phyloP scores from a whole-genome alignment of 1,140 invertebrate species.

The Penaeus japonicus region DNA sequence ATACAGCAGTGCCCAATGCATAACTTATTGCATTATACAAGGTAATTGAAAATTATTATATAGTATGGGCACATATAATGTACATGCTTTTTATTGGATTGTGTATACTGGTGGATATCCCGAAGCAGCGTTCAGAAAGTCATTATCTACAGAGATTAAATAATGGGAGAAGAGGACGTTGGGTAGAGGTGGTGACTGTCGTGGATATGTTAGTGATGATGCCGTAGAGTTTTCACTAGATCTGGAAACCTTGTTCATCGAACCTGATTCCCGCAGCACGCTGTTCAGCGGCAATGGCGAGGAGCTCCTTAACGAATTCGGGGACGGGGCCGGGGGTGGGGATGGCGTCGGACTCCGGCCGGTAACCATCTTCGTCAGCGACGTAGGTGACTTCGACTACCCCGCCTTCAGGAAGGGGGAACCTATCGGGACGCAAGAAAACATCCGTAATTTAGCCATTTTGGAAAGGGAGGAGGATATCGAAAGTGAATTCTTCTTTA shows the following conservation, averaged over 20 bases:
- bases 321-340: constrained; percentile 29
- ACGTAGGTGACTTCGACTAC: constrained; percentile 8
- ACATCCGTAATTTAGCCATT: no score
- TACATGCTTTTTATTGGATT: no score
- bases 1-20: no score
- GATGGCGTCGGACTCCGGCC: constrained; percentile 22
- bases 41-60: no score
- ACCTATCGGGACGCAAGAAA: not conserved
- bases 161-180: no score
- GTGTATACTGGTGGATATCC: no score
- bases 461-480: not conserved
- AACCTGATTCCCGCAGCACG: not conserved
- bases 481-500: not conserved
- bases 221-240: not conserved
- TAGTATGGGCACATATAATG: no score
- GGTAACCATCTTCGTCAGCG: constrained; percentile 36
- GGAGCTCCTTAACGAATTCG: constrained; percentile 13
- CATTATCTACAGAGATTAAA: no score
- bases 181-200: no score
- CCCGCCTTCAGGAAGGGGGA: not conserved
- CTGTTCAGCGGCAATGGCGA: constrained; percentile 25
- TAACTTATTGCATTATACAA: no score
- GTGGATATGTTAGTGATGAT: no score
- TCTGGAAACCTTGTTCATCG: not conserved
- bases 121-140: no score